Evolutionary conservation across 2,113 vertebrate species (phyloP).

Genomic region (Sprattus sprattus): DNA sequence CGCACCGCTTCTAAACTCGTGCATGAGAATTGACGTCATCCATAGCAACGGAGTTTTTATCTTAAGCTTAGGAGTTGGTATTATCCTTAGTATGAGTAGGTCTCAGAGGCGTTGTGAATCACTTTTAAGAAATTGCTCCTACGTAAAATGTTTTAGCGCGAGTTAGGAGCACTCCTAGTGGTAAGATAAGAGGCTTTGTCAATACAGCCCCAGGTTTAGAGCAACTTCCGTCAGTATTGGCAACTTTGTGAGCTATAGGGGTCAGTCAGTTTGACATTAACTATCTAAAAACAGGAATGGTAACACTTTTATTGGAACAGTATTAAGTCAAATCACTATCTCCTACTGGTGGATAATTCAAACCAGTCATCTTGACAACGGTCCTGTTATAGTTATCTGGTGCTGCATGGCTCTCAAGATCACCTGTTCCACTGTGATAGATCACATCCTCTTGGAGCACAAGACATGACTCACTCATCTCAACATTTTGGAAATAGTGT

Average conservation of each 20-base stretch:
- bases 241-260: background rate
- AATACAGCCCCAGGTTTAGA: too few species aligned
- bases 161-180: too few species aligned
- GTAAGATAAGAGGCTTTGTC: too few species aligned
- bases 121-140: too few species aligned
- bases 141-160: too few species aligned
- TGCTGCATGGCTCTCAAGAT: background rate
- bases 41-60: too few species aligned
- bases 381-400: background rate
- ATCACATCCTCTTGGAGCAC: background rate
- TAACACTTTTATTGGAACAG: background rate
- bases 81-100: too few species aligned
- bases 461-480: background rate
- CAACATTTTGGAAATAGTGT: background rate
- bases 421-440: background rate
- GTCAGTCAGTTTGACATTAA: background rate
- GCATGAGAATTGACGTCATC: too few species aligned
- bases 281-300: background rate
- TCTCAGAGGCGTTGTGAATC: too few species aligned
- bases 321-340: background rate
- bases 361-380: background rate
- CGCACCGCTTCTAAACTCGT: too few species aligned
- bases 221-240: background rate
- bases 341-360: background rate
- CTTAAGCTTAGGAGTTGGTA: too few species aligned